A percentile compares a stretch with the other conserved stretches of the same genome.
phyloP scores from a whole-genome alignment of 2,797 vertebrate genomes.

The Propithecus perrieri region DNA sequence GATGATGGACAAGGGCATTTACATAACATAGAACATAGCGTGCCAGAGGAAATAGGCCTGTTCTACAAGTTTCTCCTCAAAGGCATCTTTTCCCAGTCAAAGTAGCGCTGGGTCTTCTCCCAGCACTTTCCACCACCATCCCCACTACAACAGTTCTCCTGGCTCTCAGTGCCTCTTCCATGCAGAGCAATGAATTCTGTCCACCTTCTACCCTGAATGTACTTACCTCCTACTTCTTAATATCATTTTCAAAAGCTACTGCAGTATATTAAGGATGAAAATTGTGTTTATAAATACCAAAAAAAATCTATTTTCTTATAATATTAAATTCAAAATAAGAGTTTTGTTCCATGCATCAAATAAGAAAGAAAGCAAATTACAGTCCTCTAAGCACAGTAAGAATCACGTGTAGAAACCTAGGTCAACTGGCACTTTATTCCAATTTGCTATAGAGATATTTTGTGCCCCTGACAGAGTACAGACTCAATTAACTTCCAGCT shows the following conservation, averaged over 20 bases:
- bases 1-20: not conserved
- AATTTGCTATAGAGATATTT: not conserved
- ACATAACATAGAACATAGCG: not conserved
- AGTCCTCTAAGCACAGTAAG: not conserved
- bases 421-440: not conserved
- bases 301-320: not conserved
- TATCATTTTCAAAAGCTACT: not conserved
- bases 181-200: not conserved
- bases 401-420: not conserved
- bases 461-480: not conserved
- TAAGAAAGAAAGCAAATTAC: not conserved
- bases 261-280: not conserved
- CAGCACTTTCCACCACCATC: not conserved
- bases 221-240: not conserved
- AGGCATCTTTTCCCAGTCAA: not conserved
- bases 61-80: not conserved
- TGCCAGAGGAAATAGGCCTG: not conserved
- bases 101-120: not conserved
- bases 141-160: rapidly evolving
- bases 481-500: too few species aligned
- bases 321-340: not conserved
- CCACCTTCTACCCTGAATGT: not conserved
- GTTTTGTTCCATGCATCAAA: not conserved
- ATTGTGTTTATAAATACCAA: not conserved
- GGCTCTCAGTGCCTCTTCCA: not conserved